Conservation (phyloP, 2,113 vertebrate genomes). For the Merops nubicus region DNA sequence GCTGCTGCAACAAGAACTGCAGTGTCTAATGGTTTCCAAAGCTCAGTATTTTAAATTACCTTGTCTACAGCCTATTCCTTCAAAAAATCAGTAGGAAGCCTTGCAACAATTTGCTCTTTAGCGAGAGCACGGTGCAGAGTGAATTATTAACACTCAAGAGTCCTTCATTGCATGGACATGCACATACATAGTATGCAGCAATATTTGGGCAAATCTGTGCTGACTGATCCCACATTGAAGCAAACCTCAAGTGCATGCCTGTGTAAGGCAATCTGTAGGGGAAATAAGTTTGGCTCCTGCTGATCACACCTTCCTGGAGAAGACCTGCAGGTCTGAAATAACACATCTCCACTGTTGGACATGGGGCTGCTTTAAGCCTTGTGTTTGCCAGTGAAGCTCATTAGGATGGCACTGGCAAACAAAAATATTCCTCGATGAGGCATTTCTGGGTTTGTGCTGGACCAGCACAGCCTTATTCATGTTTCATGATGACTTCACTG, state of each 20-base stretch:
- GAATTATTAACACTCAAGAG: neutral
- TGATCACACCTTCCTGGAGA: neutral
- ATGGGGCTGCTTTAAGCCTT: neutral
- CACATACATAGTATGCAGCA: neutral
- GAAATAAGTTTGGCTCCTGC: neutral
- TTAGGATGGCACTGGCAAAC: neutral
- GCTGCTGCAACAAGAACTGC: neutral
- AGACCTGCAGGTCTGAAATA: neutral
- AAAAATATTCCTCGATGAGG: neutral
- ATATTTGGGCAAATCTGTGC: neutral
- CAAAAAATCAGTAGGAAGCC: neutral
- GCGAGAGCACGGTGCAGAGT: fast-evolving
- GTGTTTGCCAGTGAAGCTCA: neutral
- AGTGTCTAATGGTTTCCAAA: neutral
- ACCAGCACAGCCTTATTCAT: neutral
- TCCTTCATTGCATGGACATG: too few relatives aligned
- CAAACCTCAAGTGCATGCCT: neutral
- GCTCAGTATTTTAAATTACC: neutral
- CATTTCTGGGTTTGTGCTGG: neutral
- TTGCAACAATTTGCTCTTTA: neutral
- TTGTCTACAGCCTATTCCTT: neutral
- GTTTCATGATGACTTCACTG: neutral
- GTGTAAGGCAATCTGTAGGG: neutral
- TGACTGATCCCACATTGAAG: neutral
- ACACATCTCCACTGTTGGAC: neutral